Evolutionary conservation across 2,888 invertebrate species (phyloP).

Genomic region (Tetranychus truncatus): DNA sequence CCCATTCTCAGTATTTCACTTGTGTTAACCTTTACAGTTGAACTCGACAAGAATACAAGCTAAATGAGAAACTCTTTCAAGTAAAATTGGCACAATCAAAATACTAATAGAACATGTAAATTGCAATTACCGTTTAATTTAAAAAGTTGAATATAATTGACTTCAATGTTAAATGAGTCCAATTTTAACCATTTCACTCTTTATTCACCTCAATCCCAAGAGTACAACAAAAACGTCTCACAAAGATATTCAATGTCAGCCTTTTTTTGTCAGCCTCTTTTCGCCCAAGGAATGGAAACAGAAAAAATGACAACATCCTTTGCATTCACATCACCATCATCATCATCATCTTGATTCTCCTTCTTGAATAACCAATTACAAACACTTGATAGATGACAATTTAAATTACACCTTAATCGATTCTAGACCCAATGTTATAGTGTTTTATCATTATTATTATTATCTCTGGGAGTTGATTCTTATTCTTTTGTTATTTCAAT

Average conservation of each 20-base stretch:
- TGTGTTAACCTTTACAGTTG: neutral
- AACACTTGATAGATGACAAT: neutral
- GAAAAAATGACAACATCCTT: neutral
- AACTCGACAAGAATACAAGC: neutral
- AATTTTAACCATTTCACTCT: neutral
- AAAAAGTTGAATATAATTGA: neutral
- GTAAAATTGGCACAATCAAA: too few species aligned
- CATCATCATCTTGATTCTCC: neutral
- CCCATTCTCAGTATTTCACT: too few species aligned
- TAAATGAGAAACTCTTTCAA: neutral
- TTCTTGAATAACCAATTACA: neutral
- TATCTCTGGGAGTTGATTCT: neutral
- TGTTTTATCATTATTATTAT: neutral
- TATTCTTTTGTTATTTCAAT: too few species aligned
- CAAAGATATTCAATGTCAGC: too few species aligned
- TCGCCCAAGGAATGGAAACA: too few species aligned
- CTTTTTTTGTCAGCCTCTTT: too few species aligned
- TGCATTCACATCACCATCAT: too few species aligned
- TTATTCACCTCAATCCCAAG: too few species aligned
- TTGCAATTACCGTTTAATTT: neutral
- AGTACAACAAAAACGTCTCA: too few species aligned
- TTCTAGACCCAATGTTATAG: neutral
- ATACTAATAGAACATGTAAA: neutral
- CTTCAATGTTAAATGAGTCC: neutral
- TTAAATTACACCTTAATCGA: conserved; percentile 1